Evolutionary conservation across 2,888 invertebrate genomes (phyloP), one percentile per base, ranked within the genome.

Genomic region (Drosophila kuntzei): DNA sequence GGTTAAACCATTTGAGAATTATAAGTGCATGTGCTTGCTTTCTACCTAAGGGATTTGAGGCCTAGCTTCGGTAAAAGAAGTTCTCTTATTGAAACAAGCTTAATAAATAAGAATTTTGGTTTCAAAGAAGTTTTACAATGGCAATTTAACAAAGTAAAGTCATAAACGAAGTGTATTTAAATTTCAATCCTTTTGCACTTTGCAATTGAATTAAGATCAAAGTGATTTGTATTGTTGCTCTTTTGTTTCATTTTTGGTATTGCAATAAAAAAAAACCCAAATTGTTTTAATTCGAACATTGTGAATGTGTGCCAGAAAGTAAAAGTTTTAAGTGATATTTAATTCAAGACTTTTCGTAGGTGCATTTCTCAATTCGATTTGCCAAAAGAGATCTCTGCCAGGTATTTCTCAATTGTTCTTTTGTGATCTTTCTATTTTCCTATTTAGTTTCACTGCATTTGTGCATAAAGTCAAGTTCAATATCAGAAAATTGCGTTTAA

Each of bases 391-490:
- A 70, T 70, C 79, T 60, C 63, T 85, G 85, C 89, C 85, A 85
- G 85, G 89, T 89, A 85, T 85, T 87, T 87, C 71, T 49, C 68
- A 73, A 85, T 60, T 65, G 60, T 57, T 66, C 59, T 60, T 71
- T 63, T 71, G 61, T 60, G 55, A n/a, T 46, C 44, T 54, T 39
- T 41, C 9, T 36, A 27, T 43, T 49, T 41, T 44, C 51, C 16
- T 14, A 16, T 36, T 37, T 25, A 22, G 43, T 20, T 55, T 41
- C 9, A 34, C 27, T 43, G 44, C n/a, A 16, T 36, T 44, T 34
- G 51, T 16, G 14, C 14, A 16, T 39, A 80, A 72, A 75, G 84
- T 83, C 89, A 83, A 89, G 83, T 89, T 83, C 89, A 83, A 87
- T 87, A 75, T 67, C 57, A 71, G 55, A 44, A n/a, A 64, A 76